These are phyloP conservation scores for Nesometra sesokonis DNA, from an alignment of 35 echinoderm and acorn worm species.

Conservation along the genomic window DNA sequence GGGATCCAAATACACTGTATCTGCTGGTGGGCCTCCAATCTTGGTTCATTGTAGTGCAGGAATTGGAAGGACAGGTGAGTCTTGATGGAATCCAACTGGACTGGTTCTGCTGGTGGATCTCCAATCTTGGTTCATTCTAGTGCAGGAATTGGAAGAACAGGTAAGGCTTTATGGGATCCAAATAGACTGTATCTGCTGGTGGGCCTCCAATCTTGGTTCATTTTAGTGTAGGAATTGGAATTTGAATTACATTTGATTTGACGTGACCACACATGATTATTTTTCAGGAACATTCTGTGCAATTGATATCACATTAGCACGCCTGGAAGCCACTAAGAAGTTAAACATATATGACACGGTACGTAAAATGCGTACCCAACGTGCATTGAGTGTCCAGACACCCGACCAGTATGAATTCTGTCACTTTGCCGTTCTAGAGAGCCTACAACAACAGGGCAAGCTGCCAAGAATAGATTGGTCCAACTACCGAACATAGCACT, in stretches of 20 bases:
- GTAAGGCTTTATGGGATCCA: conserved; percentile 40
- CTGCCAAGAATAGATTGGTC: not conserved
- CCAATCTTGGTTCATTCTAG: conserved; percentile 88
- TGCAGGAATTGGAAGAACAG: conserved; percentile 93
- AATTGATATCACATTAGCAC: conserved; percentile 68
- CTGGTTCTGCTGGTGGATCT: conserved; percentile 58
- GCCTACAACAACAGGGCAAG: conserved; percentile 48
- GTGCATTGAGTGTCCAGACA: conserved; percentile 96
- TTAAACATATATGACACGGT: conserved; percentile 88
- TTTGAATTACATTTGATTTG: conserved; percentile 27
- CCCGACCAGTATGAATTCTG: conserved; percentile 97
- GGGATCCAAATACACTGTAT: conserved; percentile 42
- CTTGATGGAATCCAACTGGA: conserved; percentile 40
- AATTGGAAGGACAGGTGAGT: conserved; percentile 87
- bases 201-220: conserved; percentile 80
- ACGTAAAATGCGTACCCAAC: conserved; percentile 75
- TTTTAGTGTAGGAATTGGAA: conserved; percentile 79
- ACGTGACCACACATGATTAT: conserved; percentile 28
- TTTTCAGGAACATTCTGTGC: conserved; percentile 90
- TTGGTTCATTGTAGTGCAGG: conserved; percentile 94
- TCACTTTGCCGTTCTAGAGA: conserved; percentile 82
- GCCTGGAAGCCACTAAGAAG: conserved; percentile 63
- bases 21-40: conserved; percentile 75
- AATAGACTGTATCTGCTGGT: conserved; percentile 55
- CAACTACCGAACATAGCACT: not conserved